Evolutionary conservation across 2,113 vertebrate species (phyloP).

Genomic region (Scomber colias): DNA sequence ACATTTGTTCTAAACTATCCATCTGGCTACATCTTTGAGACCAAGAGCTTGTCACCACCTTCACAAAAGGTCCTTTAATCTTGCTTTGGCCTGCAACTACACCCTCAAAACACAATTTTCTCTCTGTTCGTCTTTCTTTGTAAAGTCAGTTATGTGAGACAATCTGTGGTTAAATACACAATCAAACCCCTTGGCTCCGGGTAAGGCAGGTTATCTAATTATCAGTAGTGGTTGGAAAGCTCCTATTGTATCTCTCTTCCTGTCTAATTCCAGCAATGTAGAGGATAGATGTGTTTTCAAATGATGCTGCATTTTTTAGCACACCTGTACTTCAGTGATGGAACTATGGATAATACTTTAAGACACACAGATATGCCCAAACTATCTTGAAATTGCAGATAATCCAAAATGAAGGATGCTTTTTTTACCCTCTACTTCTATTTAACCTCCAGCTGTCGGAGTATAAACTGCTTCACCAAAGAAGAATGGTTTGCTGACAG

Average conservation of each 20-base stretch:
- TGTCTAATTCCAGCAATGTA: not conserved
- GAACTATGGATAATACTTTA: no score
- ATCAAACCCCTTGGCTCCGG: constrained; percentile 34
- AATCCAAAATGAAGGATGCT: not conserved
- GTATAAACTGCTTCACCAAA: not conserved
- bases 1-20: constrained; percentile 40
- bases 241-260: not conserved
- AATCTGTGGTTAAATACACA: constrained; percentile 34
- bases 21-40: constrained; percentile 43
- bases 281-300: not conserved
- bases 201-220: constrained; percentile 33
- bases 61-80: constrained; percentile 45
- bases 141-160: constrained; percentile 38
- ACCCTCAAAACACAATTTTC: constrained; percentile 36
- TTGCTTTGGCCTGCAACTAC: constrained; percentile 34
- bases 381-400: no score
- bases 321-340: not conserved
- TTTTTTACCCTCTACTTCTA: not conserved
- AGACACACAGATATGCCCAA: not conserved
- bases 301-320: not conserved
- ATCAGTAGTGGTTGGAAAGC: constrained; percentile 9
- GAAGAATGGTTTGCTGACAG: not conserved
- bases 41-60: constrained; percentile 64
- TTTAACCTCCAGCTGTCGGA: not conserved
- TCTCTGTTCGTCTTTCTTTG: constrained; percentile 25